Conservation (phyloP, 2,113 vertebrate species). For the Notarius quadriscutis region DNA sequence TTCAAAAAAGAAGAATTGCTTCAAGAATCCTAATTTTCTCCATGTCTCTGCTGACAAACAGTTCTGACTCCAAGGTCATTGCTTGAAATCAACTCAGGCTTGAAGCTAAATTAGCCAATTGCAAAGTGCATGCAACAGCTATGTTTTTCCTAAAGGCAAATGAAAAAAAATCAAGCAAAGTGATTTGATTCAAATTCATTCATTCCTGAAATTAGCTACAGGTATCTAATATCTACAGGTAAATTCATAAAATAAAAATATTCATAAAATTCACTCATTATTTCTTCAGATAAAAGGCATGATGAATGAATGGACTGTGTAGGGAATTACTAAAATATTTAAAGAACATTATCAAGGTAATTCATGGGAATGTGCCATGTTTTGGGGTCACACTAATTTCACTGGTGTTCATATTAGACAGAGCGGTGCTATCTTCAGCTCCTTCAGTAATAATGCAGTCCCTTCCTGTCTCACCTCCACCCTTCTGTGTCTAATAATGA, state of each 20-base stretch:
- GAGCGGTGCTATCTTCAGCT: slow-evolving; percentile 11
- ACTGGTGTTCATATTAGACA: neutral
- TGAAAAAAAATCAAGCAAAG: neutral
- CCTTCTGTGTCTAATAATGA: slow-evolving; percentile 50
- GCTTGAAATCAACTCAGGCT: slow-evolving; percentile 58
- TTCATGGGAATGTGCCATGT: neutral
- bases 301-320: neutral
- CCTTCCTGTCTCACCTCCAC: slow-evolving; percentile 34
- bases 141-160: neutral
- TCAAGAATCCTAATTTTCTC: slow-evolving; percentile 54
- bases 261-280: neutral
- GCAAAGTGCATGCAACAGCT: neutral
- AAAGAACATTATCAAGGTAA: neutral
- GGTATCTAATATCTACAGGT: too few species aligned
- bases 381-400: neutral
- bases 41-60: slow-evolving; percentile 20
- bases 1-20: slow-evolving; percentile 50
- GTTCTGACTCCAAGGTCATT: slow-evolving; percentile 63
- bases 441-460: neutral
- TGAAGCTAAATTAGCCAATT: slow-evolving; percentile 65
- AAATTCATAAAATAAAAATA: too few species aligned
- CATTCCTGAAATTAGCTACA: neutral
- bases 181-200: neutral
- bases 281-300: neutral
- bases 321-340: neutral